Evolutionary conservation across 1,140 invertebrate species (phyloP), one percentile per base, ranked within the genome.

Genomic region (Zaprionus gabonicus): DNA sequence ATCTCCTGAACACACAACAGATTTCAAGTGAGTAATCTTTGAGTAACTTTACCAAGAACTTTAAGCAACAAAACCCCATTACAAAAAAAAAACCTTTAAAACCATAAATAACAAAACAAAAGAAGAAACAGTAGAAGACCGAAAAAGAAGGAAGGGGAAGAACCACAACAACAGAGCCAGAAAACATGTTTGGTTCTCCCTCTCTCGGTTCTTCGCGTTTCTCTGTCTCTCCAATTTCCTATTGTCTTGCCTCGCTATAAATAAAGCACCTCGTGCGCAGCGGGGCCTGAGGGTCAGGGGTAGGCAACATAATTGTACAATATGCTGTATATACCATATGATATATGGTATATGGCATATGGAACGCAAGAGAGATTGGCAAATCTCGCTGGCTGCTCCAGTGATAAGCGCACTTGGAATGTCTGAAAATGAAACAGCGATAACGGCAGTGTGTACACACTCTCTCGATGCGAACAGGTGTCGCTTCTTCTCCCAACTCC

Each of bases 11-110:
- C 17, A 13, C 27, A 65, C 38, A 41, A 59, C 56, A 36, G 20
- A 27, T 62, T 73, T 57, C 28, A 74, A 38, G 71, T 74, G 58
- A 74, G 71, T 74, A 63, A 38, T 31, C n/a, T 36, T 36, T 36
- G 34, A 10, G 12, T 38, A 38, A 15, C 36, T 38, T 46, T 46
- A 46, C 41, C n/a, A 46, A 46, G 17, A 65, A 36, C 31, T 44
- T 36, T 23, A 23, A 66, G 31, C 31, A 34, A 34, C 31, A 34
- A 34, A 10, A 34, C 9, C 9, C 9, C 9, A 34, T 27, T 20
- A 20, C n/a, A 2, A 49, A 58, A 46, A 49, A 67, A 31, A n/a
- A 60, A 41, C 15, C 58, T 41, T 5, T 17, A 20, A 59, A 38
- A 13, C 31, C 38, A 68, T 17, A 51, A 51, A 51, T 23, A 23